These are phyloP conservation scores for Ambastaia sidthimunki DNA, from an alignment of 2,797 vertebrate species.

Conservation along the genomic window DNA sequence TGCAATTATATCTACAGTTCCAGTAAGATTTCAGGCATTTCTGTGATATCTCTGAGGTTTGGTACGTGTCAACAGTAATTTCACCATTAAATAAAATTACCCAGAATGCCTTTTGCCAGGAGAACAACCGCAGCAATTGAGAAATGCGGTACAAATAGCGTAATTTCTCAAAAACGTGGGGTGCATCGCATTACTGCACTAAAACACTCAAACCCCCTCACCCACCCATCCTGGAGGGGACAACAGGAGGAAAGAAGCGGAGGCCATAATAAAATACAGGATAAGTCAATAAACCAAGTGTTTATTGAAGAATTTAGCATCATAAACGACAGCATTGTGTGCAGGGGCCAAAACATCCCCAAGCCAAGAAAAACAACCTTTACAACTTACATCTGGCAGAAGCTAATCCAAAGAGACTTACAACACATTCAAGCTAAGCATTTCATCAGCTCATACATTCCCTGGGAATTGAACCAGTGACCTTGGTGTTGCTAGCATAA, in stretches of 20 bases:
- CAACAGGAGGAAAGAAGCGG: background rate
- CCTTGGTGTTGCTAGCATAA: no score
- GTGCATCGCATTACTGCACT: constrained; percentile 1
- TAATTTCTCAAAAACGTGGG: constrained; percentile 14
- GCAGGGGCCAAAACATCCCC: background rate
- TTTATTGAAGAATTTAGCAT: constrained; percentile 8
- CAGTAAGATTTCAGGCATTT: background rate
- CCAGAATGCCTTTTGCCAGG: background rate
- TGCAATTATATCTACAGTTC: background rate
- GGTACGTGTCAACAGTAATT: constrained; percentile 26
- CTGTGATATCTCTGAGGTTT: background rate
- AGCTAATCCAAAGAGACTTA: no score
- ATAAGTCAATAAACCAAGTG: background rate
- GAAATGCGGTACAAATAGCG: background rate
- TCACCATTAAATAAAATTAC: constrained; percentile 11
- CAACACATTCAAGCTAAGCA: no score
- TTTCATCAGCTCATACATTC: no score
- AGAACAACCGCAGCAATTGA: background rate
- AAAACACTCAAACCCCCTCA: constrained; percentile 16
- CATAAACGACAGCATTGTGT: background rate
- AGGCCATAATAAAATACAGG: background rate
- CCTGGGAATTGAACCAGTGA: no score
- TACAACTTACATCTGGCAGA: no score
- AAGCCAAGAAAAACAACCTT: background rate
- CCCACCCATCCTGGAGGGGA: constrained; percentile 22